Evolutionary conservation across 2,797 vertebrate species (phyloP).

Genomic region (Cirrhinus molitorella): DNA sequence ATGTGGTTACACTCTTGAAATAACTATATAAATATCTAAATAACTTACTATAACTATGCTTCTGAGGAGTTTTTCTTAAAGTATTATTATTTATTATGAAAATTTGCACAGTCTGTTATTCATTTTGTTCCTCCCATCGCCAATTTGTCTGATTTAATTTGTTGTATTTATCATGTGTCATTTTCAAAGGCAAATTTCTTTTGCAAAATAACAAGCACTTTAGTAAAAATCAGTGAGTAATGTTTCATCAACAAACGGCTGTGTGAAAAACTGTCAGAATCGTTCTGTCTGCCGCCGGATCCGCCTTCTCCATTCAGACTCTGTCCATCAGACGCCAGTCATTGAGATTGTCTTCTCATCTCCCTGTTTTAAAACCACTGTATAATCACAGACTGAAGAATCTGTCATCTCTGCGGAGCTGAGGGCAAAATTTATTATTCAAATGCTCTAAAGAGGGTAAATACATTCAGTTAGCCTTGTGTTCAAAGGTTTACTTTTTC

Average conservation of each 20-base stretch:
- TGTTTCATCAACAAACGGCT: slow-evolving; percentile 28
- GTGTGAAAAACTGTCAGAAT: slow-evolving; percentile 14
- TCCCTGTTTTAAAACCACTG: slow-evolving; percentile 48
- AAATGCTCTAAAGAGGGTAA: slow-evolving; percentile 26
- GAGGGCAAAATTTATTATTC: slow-evolving; percentile 47
- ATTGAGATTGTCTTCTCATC: slow-evolving; percentile 52
- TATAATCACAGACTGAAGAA: slow-evolving; percentile 54
- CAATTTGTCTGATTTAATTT: not conserved
- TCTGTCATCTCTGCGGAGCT: slow-evolving; percentile 50
- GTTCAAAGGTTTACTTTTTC: slow-evolving; percentile 38
- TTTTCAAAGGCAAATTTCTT: not conserved
- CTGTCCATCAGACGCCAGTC: slow-evolving; percentile 51
- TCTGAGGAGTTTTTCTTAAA: not conserved
- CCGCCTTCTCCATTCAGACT: slow-evolving; percentile 37
- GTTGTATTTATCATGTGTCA: not conserved
- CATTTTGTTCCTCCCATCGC: not conserved
- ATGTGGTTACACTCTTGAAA: not conserved
- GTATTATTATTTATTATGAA: not conserved
- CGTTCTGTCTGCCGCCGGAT: slow-evolving; percentile 48
- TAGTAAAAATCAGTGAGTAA: slow-evolving; percentile 45
- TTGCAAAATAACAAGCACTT: slow-evolving; percentile 31
- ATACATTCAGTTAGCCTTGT: slow-evolving; percentile 39
- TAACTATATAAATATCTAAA: too few species aligned
- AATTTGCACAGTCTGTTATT: not conserved
- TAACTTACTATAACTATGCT: not conserved